Conservation (phyloP, 2,888 invertebrate genomes). For the Platerodrilus igneus region DNA sequence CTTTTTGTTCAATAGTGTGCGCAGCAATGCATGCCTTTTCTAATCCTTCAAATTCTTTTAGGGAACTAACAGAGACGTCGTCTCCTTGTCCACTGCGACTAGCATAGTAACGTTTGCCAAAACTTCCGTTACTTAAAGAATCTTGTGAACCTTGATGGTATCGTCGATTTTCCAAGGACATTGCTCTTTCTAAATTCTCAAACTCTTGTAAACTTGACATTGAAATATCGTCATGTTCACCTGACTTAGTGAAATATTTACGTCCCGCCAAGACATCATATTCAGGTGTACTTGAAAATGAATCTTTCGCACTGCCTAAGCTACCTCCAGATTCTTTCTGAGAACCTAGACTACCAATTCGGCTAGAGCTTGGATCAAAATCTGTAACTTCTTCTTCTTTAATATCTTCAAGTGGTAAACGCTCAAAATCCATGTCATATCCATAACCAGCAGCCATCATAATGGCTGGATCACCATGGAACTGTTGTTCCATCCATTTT, state of each 20-base stretch:
- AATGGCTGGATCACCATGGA: constrained; percentile 64
- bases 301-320: constrained; percentile 73
- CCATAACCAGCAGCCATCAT: constrained; percentile 59
- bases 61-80: constrained; percentile 78
- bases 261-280: constrained; percentile 81
- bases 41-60: constrained; percentile 89
- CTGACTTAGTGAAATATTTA: constrained; percentile 72
- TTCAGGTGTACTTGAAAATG: constrained; percentile 88
- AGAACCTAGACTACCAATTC: constrained; percentile 72
- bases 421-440: constrained; percentile 74
- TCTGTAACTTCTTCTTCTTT: constrained; percentile 89
- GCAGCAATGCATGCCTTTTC: constrained; percentile 85
- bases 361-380: constrained; percentile 68
- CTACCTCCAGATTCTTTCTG: constrained; percentile 78
- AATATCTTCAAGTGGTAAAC: constrained; percentile 83
- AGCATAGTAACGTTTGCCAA: constrained; percentile 65
- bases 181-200: constrained; percentile 82
- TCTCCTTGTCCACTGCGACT: constrained; percentile 75
- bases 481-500: constrained; percentile 88
- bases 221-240: constrained; percentile 90
- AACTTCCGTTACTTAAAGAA: constrained; percentile 75
- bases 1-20: constrained; percentile 74
- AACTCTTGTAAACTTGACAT: constrained; percentile 92
- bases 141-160: constrained; percentile 78
- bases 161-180: constrained; percentile 73